Conservation (phyloP, 2,797 vertebrate species). For the Trachops cirrhosus region DNA sequence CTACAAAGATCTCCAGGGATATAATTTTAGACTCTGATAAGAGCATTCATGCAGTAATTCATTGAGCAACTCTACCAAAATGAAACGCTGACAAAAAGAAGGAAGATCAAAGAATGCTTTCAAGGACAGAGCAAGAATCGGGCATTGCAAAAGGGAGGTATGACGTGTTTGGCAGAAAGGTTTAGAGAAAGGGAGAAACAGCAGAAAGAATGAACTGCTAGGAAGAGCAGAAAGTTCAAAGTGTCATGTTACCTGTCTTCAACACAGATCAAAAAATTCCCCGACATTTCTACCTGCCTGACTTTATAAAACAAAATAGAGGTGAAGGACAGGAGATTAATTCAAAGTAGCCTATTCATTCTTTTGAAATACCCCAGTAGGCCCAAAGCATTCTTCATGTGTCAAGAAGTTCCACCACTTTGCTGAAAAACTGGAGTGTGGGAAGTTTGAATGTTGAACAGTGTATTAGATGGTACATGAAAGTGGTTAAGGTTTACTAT, state of each 20-base stretch:
- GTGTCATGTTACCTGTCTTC: slow-evolving; percentile 40
- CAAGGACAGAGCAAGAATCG: slow-evolving; percentile 62
- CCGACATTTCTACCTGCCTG: slow-evolving; percentile 42
- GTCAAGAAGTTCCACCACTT: background rate
- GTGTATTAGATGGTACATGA: background rate
- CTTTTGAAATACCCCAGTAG: slow-evolving; percentile 2
- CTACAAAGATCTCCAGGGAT: slow-evolving; percentile 63
- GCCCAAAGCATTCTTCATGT: background rate
- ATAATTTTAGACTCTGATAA: slow-evolving; percentile 60
- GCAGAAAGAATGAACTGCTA: slow-evolving; percentile 35
- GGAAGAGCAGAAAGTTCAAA: slow-evolving; percentile 62
- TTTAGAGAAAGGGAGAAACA: slow-evolving; percentile 36
- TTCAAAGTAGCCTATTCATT: slow-evolving; percentile 48
- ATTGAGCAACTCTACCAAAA: slow-evolving; percentile 64
- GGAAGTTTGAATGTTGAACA: background rate
- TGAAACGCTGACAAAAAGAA: slow-evolving; percentile 69
- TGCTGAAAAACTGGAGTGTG: background rate
- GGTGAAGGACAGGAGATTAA: background rate
- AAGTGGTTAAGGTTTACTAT: background rate
- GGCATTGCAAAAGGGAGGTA: slow-evolving; percentile 41
- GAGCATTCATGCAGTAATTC: slow-evolving; percentile 61
- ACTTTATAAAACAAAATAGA: slow-evolving; percentile 43
- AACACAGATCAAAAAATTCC: slow-evolving; percentile 41
- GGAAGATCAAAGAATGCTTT: slow-evolving; percentile 65
- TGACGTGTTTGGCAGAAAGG: slow-evolving; percentile 53